Evolutionary conservation across 2,113 vertebrate species (phyloP), one percentile per base, ranked within the genome.

Genomic region (Delphinapterus leucas): DNA sequence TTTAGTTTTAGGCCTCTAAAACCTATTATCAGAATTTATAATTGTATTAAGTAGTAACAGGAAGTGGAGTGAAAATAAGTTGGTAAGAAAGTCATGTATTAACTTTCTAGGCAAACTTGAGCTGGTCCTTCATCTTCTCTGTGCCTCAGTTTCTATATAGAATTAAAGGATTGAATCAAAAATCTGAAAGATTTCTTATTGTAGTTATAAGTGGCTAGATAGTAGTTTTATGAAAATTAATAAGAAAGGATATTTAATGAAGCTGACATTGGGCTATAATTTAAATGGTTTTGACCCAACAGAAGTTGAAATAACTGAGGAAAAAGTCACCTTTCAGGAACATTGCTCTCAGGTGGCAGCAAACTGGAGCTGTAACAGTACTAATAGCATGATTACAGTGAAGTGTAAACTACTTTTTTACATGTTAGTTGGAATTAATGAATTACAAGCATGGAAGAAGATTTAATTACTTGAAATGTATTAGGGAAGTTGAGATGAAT

Each of bases 201-300:
- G 10, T 76, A 67, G 65, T 80, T 86, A 11, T 55, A 93, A 79
- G 38, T 88, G 60, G 18, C n/a, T 81, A 58, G n/a, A 28, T 85
- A 81, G 26, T 73, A 84, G 44, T 67, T 84, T 90, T 81, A 68
- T 86, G 79, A 96, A 91, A 79, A 73, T 70, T 68, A 79, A 11
- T 93, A 85, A 92, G 28, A 83, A 81, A 80, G 11, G n/a, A 61
- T 65, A 61, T 84, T 81, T 94, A 93, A 73, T 73, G n/a, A 85
- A 84, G 11, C 26, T 36, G 47, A 74, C 73, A 95, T 26, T 79
- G 21, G 26, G 15, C 55, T 88, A 6, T 71, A 82, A 74, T 38
- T 77, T 91, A 86, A 96, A 65, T 93, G 61, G 21, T 82, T 95
- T 79, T 71, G 85, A 77, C 20, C 10, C 41, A 36, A 2, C 68